Percentiles rank a stretch among this genome's conserved stretches.
Evolutionary conservation across 2,113 vertebrate genomes (phyloP).

Genomic region (Tragelaphus strepsiceros): DNA sequence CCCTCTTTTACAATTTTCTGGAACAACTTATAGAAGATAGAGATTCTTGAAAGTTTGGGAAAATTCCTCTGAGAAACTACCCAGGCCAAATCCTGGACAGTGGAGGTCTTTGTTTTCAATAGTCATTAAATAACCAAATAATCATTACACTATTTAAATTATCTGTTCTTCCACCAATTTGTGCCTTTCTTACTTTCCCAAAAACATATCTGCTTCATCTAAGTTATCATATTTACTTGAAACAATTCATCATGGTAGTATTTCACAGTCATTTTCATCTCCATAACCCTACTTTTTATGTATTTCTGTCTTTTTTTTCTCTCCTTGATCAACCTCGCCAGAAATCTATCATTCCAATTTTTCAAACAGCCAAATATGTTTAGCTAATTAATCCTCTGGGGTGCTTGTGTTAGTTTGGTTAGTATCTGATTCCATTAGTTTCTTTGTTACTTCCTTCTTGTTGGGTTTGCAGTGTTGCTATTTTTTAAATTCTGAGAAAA

Average conservation of each 20-base stretch:
- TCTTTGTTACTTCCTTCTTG: not conserved
- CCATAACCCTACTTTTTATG: not conserved
- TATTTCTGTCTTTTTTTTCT: not conserved
- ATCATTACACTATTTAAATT: not conserved
- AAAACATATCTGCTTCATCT: not conserved
- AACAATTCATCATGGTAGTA: not conserved
- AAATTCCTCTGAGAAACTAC: not conserved
- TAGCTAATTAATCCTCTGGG: not conserved
- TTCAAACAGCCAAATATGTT: not conserved
- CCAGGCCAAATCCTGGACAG: not conserved
- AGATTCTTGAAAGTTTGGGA: not conserved
- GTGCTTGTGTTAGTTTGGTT: not conserved
- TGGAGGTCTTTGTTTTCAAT: not conserved
- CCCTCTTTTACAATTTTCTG: not conserved
- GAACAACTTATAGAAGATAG: not conserved
- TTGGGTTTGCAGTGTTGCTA: not conserved
- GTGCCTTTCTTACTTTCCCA: not conserved
- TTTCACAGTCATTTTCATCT: not conserved
- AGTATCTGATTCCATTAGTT: not conserved
- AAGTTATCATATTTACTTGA: not conserved
- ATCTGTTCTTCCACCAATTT: not conserved
- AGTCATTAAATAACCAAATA: not conserved
- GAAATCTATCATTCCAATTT: not conserved
- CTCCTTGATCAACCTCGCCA: not conserved
- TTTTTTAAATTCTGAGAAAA: not conserved